Base-by-base conservation (phyloP, 1,140 invertebrate genomes). In the Drosophila asahinai region DNA sequence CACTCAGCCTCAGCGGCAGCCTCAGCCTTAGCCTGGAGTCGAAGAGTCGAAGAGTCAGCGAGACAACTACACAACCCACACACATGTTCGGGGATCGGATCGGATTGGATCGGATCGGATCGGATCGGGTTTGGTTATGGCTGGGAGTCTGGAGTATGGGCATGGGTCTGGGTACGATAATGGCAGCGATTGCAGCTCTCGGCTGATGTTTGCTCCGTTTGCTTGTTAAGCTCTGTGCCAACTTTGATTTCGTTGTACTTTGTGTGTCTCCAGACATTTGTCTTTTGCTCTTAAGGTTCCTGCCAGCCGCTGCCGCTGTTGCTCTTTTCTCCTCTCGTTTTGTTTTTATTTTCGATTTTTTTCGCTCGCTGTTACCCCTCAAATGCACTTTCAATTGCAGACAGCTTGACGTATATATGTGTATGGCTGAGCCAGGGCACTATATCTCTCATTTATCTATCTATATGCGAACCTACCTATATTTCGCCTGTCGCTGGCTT, bases 361-460 rank as follows among this genome's bases (percentile, higher is more conserved):
- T 67, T 27, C 40, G 11, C 42, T 74, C 49, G 54, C 45, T 86
- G 79, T 81, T 89, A 75, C 86, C 84, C 81, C 81, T 90, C 84
- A 90, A 90, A 89, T 89, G 84, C 84, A 89, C 84, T 89, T 89
- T 89, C 86, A 89, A 89, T 89, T 89, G 84, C 81, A 89, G 86
- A 89, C 86, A 89, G 86, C 75, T 90, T 87, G 84, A 87, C 86
- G 84, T 87, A 81, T 89, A 90, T 84, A 81, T 89, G 77, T 67
- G 70, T 49, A 54, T 19, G 48, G 64, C 80, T 25, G 59, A 61
- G 75, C 80, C 75, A 71, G 72, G 63, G 84, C 86, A 87, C 84
- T 87, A 87, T 87, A 87, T 89, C 84, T 87, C 87, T 90, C 84
- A 87, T 87, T 87, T 89, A 87, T 87, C 83, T 89, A 89, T 83